Evolutionary conservation across 2,113 vertebrate species (phyloP).

Genomic region (Malurus elegans): DNA sequence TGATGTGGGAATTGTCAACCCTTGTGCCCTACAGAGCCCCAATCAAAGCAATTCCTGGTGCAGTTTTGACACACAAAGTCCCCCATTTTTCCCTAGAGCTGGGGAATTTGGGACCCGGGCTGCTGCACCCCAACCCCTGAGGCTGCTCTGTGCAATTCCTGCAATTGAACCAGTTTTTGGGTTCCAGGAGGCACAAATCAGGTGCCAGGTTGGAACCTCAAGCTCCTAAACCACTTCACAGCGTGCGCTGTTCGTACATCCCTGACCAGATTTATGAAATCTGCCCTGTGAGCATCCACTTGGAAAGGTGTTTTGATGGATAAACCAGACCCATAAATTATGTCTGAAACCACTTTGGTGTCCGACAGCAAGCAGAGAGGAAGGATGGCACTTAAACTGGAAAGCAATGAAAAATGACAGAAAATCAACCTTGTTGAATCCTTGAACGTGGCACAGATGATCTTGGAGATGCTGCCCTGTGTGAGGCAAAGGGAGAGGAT

Average conservation of each 20-base stretch:
- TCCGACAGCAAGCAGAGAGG: neutral
- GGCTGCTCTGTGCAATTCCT: neutral
- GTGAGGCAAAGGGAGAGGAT: neutral
- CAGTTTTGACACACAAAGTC: neutral
- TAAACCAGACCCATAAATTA: slow-evolving; percentile 34
- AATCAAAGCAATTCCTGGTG: neutral
- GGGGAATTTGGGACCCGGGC: no score
- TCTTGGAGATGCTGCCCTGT: neutral
- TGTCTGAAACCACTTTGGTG: neutral
- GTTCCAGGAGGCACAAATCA: neutral
- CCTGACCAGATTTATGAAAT: neutral
- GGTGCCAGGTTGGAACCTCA: neutral
- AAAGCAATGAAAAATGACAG: neutral
- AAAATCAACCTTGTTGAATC: neutral
- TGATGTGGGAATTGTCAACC: neutral
- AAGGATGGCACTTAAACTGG: neutral
- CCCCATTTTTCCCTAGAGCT: accelerated
- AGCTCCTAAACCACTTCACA: accelerated
- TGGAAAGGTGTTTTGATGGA: neutral
- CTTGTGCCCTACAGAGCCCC: accelerated
- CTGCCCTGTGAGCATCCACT: neutral
- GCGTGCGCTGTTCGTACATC: accelerated
- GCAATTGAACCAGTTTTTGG: no score
- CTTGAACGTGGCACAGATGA: neutral
- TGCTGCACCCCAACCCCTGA: neutral